These are phyloP conservation scores for Temnothorax curvispinosus DNA, from an alignment of 1,140 invertebrate genomes.

Conservation along the genomic window DNA sequence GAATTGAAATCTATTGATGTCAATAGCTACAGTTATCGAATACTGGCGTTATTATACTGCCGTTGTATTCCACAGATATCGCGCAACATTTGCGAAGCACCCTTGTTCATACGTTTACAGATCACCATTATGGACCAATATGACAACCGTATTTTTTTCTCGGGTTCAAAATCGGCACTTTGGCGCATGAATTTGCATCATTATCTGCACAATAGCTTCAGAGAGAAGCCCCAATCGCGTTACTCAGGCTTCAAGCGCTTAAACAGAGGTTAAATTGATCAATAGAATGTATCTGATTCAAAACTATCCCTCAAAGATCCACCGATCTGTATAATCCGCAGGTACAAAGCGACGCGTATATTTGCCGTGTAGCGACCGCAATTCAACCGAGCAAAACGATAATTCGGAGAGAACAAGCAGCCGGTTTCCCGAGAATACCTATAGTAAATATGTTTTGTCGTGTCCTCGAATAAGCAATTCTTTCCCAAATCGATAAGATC, in stretches of 20 bases:
- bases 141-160: background rate
- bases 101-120: background rate
- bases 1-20: background rate
- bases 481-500: conserved; percentile 62
- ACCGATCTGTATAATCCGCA: background rate
- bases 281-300: background rate
- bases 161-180: background rate
- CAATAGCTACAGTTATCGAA: background rate
- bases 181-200: background rate
- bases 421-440: background rate
- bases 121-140: background rate
- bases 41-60: background rate
- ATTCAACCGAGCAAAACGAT: background rate
- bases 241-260: background rate
- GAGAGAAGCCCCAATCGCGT: background rate
- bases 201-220: background rate
- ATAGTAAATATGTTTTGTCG: conserved; percentile 39
- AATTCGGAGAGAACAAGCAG: background rate
- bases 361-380: background rate
- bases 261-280: background rate
- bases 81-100: background rate
- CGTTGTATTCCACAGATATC: background rate
- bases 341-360: background rate
- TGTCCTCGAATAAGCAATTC: conserved; percentile 16
- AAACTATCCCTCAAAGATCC: background rate